Base-by-base conservation (phyloP, 2,888 invertebrate species). In the Julus scanicus region DNA sequence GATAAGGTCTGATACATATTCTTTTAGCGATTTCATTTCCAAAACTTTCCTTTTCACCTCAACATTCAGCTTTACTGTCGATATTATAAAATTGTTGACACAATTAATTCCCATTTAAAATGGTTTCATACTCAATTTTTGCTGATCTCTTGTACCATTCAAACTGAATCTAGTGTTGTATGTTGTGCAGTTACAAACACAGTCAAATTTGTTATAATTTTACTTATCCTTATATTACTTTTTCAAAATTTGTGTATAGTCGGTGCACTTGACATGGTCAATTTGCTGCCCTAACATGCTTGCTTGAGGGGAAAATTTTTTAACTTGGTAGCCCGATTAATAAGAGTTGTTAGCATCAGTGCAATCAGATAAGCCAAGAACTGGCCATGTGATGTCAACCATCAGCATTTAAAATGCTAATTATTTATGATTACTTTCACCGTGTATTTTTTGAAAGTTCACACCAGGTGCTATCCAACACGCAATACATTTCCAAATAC, bases 201-300 rank as follows among this genome's bases (percentile, higher is more conserved):
- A 6, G 3, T 5, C 44, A 44, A n/a, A n/a, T n/a, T 44, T 6
- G 44, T 44, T 3, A 6, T 6, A 44, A 48, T 48, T 53, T 53
- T 53, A 15, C 53, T 15, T 53, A 48, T 48, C n/a, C n/a, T n/a
- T n/a, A n/a, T 44, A 44, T 44, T 44, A 44, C 6, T 44, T 44
- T 3, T 44, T 3, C 6, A 6, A 44, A 44, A 44, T 44, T 44
- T 17, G 57, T n/a, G 1, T 17, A 4, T 57, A n/a, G 57, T 57
- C n/a, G 4, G 17, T 57, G 57, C n/a, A n/a, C 57, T 57, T 57
- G 57, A 57, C 57, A 57, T 57, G 57, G 57, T n/a, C 57, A 57
- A 57, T 57, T 57, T 57, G 57, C 57, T 57, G 57, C 57, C n/a
- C n/a, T 57, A 57, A n/a, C 57, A 57, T 57, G 57, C 57, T 57